Base-by-base conservation (phyloP, 2,113 vertebrate species). In the Ondatra zibethicus region DNA sequence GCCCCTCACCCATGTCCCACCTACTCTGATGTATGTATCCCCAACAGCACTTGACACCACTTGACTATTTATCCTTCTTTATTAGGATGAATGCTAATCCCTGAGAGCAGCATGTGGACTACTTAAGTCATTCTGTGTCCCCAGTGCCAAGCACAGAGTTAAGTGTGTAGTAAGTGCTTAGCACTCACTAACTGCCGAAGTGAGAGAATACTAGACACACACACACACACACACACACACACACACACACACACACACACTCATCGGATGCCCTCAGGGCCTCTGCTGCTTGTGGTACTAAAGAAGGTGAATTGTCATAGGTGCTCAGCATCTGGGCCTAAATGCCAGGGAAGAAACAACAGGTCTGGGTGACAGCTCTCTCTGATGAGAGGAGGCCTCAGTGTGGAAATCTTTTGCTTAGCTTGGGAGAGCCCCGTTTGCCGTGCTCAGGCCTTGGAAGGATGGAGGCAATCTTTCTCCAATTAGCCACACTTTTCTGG, bases 311-410 rank as follows among this genome's bases (percentile, higher is more conserved):
- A 12, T 89, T 52, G 47, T 42, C 1, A 76, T 21, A 2, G 58
- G n/a, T 55, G 55, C 45, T 90, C 50, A 16, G 47, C 81, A 39
- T 14, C 33, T 68, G 68, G 90, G 75, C n/a, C 66, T 65, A 36
- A 81, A 21, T 42, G 58, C 66, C 84, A 90, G 81, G 84, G 84
- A 72, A 55, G 78, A 92, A 93, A 16, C 55, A 77, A 91, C 47
- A 92, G 72, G 89, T 88, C n/a, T 70, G 86, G 66, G 77, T 68
- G 89, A 86, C 89, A 93, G 1, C 55, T 89, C 82, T 93, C 94
- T 90, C 45, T 39, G 63, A 63, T 42, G 85, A 88, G 2, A n/a
- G 42, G 88, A 72, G 66, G 72, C 39, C 19, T 73, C 72, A 3
- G 55, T 36, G 39, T 78, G 31, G 87, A 92, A 75, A 92, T 81